phyloP scores from a whole-genome alignment of 1,140 invertebrate genomes.

The Orussus abietinus region DNA sequence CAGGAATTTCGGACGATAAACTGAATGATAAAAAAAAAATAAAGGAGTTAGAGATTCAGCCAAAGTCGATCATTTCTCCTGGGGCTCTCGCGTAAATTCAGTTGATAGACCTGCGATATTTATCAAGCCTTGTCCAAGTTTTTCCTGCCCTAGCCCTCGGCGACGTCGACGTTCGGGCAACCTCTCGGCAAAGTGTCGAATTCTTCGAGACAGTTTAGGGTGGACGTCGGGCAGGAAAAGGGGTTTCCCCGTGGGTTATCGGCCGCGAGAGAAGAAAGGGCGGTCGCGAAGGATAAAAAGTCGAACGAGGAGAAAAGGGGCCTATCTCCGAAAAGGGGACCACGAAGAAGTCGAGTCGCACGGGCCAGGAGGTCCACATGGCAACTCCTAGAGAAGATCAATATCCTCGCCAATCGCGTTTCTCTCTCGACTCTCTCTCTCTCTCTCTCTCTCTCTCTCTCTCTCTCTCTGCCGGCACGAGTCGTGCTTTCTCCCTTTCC shows the following conservation, averaged over 20 bases:
- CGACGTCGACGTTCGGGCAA: too few species aligned
- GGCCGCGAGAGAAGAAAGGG: conserved; percentile 1
- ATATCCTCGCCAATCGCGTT: conserved; percentile 8
- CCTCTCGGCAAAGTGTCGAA: too few species aligned
- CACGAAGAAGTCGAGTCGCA: not conserved
- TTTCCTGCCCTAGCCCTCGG: too few species aligned
- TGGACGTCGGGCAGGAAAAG: too few species aligned
- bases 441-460: conserved; percentile 1
- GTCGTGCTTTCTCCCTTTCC: conserved; percentile 10
- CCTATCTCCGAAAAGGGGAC: not conserved
- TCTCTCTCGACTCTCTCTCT: not conserved
- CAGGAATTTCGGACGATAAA: too few species aligned
- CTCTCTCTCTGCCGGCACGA: conserved; percentile 21
- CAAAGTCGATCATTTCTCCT: too few species aligned
- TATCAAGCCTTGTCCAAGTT: too few species aligned
- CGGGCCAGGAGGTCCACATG: conserved; percentile 7
- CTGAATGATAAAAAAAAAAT: too few species aligned
- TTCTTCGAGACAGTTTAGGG: too few species aligned
- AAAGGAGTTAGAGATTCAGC: too few species aligned
- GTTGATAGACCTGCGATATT: too few species aligned
- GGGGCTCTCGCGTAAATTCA: too few species aligned
- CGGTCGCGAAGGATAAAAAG: not conserved
- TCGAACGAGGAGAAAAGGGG: conserved; percentile 4
- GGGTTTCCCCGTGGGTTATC: not conserved
- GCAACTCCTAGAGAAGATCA: conserved; percentile 10